Evolutionary conservation across 2,113 vertebrate genomes (phyloP).

Genomic region (Gambusia affinis): DNA sequence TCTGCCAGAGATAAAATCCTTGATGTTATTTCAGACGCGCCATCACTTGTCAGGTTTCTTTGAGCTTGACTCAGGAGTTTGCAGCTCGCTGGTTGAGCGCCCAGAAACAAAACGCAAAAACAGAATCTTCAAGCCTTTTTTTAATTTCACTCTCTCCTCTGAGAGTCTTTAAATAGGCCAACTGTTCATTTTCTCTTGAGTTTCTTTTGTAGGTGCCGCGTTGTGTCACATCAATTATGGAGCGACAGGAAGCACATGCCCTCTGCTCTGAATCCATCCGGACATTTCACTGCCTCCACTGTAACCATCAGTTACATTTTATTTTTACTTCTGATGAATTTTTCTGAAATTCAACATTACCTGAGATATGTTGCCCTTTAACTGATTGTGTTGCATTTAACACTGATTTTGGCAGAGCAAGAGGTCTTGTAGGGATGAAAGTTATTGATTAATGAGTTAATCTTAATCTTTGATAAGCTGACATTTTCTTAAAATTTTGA

Average conservation of each 20-base stretch:
- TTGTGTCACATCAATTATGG: conserved; percentile 76
- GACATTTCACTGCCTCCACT: conserved; percentile 11
- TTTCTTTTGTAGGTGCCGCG: conserved; percentile 54
- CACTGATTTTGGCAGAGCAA: background rate
- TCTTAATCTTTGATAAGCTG: no score
- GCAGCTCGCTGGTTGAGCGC: conserved; percentile 10
- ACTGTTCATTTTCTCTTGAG: conserved; percentile 67
- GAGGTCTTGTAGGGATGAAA: no score
- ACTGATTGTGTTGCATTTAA: conserved; percentile 5
- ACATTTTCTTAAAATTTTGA: no score
- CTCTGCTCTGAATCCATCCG: conserved; percentile 61
- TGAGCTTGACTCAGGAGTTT: conserved; percentile 6
- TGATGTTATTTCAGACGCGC: background rate
- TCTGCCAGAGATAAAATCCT: background rate
- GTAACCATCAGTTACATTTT: background rate
- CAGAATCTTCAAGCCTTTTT: conserved; percentile 25
- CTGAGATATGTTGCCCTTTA: background rate
- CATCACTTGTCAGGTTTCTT: conserved; percentile 5
- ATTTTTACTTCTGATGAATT: background rate
- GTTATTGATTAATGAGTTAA: no score
- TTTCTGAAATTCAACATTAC: background rate
- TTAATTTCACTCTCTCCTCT: conserved; percentile 52
- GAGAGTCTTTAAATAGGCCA: conserved; percentile 74
- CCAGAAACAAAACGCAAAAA: conserved; percentile 8
- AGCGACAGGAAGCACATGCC: conserved; percentile 66